Conservation (phyloP, 2,797 vertebrate species). For the Alauda arvensis region DNA sequence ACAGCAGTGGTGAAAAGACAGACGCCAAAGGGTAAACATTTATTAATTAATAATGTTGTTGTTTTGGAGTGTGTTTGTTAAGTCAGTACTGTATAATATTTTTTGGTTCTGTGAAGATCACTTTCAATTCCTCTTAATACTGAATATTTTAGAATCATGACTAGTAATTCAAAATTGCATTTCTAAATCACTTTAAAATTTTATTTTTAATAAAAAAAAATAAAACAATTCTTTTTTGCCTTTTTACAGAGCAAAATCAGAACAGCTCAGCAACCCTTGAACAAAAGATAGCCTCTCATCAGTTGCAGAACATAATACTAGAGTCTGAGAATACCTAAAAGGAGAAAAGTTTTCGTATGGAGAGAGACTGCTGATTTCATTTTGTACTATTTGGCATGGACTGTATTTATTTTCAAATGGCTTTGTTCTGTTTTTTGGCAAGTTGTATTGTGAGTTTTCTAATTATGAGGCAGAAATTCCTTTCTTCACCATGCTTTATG, state of each 20-base stretch:
- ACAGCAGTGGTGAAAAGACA: conserved; percentile 81
- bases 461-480: conserved; percentile 79
- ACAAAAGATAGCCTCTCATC: conserved; percentile 55
- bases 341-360: conserved; percentile 64
- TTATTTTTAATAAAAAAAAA: neutral
- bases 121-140: neutral
- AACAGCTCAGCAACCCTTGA: conserved; percentile 87
- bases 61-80: neutral
- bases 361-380: conserved; percentile 75
- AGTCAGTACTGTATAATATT: neutral
- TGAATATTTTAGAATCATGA: neutral
- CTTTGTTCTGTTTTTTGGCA: conserved; percentile 77
- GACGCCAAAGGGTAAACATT: conserved; percentile 83
- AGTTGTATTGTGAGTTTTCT: conserved; percentile 81
- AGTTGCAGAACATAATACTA: conserved; percentile 59
- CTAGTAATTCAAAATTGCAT: neutral
- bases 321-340: conserved; percentile 34
- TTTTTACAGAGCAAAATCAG: conserved; percentile 82
- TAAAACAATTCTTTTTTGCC: neutral
- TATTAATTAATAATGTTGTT: neutral
- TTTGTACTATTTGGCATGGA: conserved; percentile 82
- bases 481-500: conserved; percentile 80
- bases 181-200: neutral
- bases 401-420: conserved; percentile 81
- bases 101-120: neutral